Percentiles rank a stretch among this genome's conserved stretches.
These are phyloP conservation scores for Spinibarbus caldwelli DNA, from an alignment of 2,797 vertebrate species.

Conservation along the genomic window DNA sequence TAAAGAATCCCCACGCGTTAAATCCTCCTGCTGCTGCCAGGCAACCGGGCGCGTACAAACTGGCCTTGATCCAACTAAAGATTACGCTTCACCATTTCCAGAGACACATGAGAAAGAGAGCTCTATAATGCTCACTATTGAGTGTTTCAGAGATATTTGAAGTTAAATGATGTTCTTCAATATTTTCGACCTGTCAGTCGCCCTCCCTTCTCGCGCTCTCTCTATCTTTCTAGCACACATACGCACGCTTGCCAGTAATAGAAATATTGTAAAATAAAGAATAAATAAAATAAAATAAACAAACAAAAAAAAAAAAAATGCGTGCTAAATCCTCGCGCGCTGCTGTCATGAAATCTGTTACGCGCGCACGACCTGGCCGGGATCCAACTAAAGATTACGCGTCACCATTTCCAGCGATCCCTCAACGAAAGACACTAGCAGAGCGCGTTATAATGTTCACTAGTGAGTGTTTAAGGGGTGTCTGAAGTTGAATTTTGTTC, in stretches of 20 bases:
- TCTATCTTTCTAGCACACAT: neutral
- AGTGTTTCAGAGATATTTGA: constrained; percentile 15
- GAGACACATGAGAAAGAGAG: neutral
- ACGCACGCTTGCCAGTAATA: neutral
- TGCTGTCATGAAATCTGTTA: neutral
- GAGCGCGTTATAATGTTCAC: neutral
- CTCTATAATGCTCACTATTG: neutral
- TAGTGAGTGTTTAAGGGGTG: constrained; percentile 9
- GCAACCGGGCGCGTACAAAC: constrained; percentile 6
- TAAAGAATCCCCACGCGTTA: constrained; percentile 17
- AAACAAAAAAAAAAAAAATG: neutral
- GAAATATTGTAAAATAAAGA: neutral
- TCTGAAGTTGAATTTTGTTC: constrained; percentile 45
- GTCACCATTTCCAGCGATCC: neutral
- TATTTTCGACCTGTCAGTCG: constrained; percentile 51
- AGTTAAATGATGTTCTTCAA: constrained; percentile 39
- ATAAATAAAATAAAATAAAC: neutral
- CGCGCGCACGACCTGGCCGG: constrained; percentile 18
- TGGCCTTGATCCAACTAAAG: constrained; percentile 41
- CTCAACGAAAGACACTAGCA: neutral
- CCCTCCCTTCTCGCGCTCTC: too few species aligned
- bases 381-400: constrained; percentile 35
- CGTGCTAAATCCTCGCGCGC: neutral
- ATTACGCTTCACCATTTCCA: constrained; percentile 32
- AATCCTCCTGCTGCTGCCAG: constrained; percentile 9